Evolutionary conservation across 2,888 invertebrate species (phyloP).

Genomic region (Chironomus tentans): DNA sequence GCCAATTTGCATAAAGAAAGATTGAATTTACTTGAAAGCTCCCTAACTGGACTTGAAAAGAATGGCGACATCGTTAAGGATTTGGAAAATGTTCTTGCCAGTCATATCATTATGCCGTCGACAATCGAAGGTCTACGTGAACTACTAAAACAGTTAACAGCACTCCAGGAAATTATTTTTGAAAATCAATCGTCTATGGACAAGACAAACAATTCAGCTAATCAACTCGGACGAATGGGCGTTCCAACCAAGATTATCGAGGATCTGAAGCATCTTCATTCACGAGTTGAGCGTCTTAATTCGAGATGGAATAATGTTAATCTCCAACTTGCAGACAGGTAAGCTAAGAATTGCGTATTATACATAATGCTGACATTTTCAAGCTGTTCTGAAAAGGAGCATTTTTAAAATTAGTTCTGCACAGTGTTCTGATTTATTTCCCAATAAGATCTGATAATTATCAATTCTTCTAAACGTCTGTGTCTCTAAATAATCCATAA

Average conservation of each 20-base stretch:
- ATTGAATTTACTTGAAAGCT: constrained; percentile 85
- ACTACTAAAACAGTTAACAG: constrained; percentile 71
- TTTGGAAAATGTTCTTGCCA: constrained; percentile 84
- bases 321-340: constrained; percentile 78
- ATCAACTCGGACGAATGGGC: constrained; percentile 79
- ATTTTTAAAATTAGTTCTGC: too few species aligned
- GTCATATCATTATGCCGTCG: constrained; percentile 84
- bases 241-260: constrained; percentile 75
- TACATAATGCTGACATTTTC: not conserved
- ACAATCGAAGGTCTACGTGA: constrained; percentile 76
- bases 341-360: constrained; percentile 28
- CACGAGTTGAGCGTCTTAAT: constrained; percentile 81
- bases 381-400: not conserved
- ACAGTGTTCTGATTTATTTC: too few species aligned
- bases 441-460: too few species aligned
- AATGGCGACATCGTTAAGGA: constrained; percentile 82
- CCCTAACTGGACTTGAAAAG: constrained; percentile 84
- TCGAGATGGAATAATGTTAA: constrained; percentile 89
- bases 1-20: constrained; percentile 42
- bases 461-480: too few species aligned
- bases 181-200: constrained; percentile 85
- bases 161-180: constrained; percentile 79
- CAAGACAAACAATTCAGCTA: constrained; percentile 84
- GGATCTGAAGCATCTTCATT: constrained; percentile 87
- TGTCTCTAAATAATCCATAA: too few species aligned